Evolutionary conservation across 2,888 invertebrate genomes (phyloP).

Genomic region (Hylaea fasciaria): DNA sequence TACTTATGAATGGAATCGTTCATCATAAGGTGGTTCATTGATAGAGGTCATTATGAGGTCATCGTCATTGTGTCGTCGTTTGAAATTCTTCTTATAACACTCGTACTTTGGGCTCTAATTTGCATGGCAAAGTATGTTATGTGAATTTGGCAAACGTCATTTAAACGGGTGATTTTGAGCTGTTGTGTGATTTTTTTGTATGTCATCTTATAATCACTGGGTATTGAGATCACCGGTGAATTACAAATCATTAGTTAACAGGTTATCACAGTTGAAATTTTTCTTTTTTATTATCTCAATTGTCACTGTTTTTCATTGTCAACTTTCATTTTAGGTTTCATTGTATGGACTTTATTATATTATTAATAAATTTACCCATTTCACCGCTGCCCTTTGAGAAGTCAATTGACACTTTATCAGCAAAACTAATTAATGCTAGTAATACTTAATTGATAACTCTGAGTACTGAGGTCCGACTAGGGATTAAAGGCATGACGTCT

Average conservation of each 20-base stretch:
- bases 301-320: too few species aligned
- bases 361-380: not conserved
- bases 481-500: too few species aligned
- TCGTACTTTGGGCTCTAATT: conserved; percentile 18
- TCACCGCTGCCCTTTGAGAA: too few species aligned
- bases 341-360: not conserved
- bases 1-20: conserved; percentile 11
- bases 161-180: not conserved
- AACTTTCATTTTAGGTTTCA: not conserved
- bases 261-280: not conserved
- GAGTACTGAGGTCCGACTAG: too few species aligned
- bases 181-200: not conserved
- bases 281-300: not conserved
- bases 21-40: conserved; percentile 16
- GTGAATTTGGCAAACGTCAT: not conserved
- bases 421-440: too few species aligned
- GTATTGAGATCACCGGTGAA: too few species aligned
- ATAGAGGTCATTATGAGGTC: conserved; percentile 7
- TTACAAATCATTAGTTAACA: not conserved
- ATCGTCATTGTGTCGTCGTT: conserved; percentile 33
- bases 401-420: too few species aligned
- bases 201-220: too few species aligned
- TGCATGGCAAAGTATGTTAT: conserved; percentile 17
- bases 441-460: too few species aligned
- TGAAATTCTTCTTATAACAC: conserved; percentile 23